Evolutionary conservation across 2,888 invertebrate genomes (phyloP).

Genomic region (Vannuccia rotundouncinata): DNA sequence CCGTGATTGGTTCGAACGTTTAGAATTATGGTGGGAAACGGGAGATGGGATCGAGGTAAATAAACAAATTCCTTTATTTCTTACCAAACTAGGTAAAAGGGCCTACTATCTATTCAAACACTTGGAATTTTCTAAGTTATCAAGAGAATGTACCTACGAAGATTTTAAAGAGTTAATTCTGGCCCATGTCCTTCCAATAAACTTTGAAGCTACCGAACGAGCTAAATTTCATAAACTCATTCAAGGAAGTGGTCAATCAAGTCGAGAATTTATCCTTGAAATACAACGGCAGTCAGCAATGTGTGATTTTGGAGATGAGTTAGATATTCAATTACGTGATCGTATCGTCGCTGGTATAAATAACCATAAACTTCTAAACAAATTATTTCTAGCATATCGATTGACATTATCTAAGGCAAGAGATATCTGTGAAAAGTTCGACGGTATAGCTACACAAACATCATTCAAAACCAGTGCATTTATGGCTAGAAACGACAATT

Average conservation of each 20-base stretch:
- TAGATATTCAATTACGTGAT: background rate
- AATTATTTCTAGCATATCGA: background rate
- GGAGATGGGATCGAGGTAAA: background rate
- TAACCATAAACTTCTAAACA: background rate
- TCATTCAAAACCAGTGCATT: background rate
- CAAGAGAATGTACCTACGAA: background rate
- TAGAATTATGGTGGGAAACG: background rate
- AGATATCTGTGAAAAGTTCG: constrained; percentile 2
- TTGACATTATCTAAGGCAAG: background rate
- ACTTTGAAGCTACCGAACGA: constrained; percentile 2
- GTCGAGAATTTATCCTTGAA: background rate
- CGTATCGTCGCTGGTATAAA: background rate
- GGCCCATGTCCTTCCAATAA: background rate
- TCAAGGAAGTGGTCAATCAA: background rate
- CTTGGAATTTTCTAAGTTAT: background rate
- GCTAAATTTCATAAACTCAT: background rate
- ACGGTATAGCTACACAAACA: background rate
- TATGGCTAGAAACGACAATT: background rate
- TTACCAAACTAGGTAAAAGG: background rate
- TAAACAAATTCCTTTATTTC: background rate
- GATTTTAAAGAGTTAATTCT: background rate
- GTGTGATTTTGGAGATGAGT: background rate
- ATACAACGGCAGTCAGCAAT: background rate
- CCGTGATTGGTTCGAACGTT: background rate
- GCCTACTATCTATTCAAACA: background rate